Percentiles rank a stretch among this genome's conserved stretches.
phyloP scores from a whole-genome alignment of 92 coral and sea anemone genomes.

The Micromussa lordhowensis region DNA sequence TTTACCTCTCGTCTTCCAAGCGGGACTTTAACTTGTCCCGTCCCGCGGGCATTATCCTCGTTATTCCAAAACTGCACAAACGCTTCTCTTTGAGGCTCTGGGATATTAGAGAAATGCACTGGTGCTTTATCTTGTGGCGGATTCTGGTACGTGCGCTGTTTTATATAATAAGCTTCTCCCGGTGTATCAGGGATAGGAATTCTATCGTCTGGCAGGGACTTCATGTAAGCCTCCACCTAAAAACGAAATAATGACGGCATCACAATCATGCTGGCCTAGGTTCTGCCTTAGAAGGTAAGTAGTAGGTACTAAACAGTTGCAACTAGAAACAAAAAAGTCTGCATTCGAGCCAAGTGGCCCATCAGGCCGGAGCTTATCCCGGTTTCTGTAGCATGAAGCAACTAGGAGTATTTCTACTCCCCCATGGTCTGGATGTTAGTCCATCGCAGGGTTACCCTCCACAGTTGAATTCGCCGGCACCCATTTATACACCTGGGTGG shows the following conservation, averaged over 20 bases:
- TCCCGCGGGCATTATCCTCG: conserved; percentile 77
- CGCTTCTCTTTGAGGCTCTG: conserved; percentile 81
- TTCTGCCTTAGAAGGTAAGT: not conserved
- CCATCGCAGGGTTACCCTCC: too few relatives aligned
- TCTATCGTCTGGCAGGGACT: conserved; percentile 77
- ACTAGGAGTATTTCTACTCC: too few relatives aligned
- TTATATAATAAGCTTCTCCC: conserved; percentile 75
- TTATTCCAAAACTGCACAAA: conserved; percentile 84
- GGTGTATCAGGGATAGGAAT: conserved; percentile 73
- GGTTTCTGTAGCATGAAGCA: too few relatives aligned
- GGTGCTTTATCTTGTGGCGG: conserved; percentile 88
- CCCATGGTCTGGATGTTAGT: too few relatives aligned
- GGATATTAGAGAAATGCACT: conserved; percentile 64
- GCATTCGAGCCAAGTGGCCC: too few relatives aligned
- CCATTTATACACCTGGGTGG: too few relatives aligned
- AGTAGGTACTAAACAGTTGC: too few relatives aligned
- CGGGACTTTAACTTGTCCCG: conserved; percentile 81
- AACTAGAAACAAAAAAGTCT: too few relatives aligned
- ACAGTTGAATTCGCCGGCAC: too few relatives aligned
- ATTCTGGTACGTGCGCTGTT: conserved; percentile 71
- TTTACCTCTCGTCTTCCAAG: conserved; percentile 83
- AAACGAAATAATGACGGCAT: not conserved
- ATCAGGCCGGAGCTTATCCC: too few relatives aligned
- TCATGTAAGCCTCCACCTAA: conserved; percentile 83
- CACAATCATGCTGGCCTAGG: not conserved